Conservation (phyloP, 2,888 invertebrate species). For the Caenorhabditis macrosperma region DNA sequence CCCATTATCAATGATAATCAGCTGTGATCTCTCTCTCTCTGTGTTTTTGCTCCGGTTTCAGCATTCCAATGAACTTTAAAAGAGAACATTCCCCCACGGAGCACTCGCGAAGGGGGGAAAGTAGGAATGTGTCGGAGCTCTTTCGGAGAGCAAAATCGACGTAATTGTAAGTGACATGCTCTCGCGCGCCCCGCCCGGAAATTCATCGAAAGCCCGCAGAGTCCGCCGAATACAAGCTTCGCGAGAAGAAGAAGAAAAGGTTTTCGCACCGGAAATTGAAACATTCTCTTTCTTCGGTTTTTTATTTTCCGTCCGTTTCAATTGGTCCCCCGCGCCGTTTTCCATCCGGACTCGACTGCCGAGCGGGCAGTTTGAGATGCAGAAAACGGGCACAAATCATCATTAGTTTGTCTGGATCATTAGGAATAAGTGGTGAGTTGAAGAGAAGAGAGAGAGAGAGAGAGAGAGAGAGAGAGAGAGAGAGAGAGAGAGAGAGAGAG, state of each 20-base stretch:
- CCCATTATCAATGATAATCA: not conserved
- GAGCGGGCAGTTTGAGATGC: not conserved
- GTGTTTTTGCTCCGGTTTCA: not conserved
- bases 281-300: not conserved
- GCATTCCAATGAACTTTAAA: no score
- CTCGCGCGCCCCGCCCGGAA: conserved; percentile 21
- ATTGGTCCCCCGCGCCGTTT: no score
- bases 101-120: no score
- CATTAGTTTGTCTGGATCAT: not conserved
- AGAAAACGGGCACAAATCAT: not conserved
- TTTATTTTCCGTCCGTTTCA: not conserved
- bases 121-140: not conserved
- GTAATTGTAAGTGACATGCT: conserved; percentile 56
- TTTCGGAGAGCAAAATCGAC: conserved; percentile 41
- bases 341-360: no score
- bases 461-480: not conserved
- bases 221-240: no score
- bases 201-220: conserved; percentile 24
- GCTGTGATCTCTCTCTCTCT: not conserved
- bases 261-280: not conserved
- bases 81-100: no score
- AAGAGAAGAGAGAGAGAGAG: not conserved
- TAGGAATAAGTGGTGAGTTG: not conserved
- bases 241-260: not conserved
- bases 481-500: no score